phyloP scores from a whole-genome alignment of 2,888 invertebrate genomes.

The Rotaria macrura region DNA sequence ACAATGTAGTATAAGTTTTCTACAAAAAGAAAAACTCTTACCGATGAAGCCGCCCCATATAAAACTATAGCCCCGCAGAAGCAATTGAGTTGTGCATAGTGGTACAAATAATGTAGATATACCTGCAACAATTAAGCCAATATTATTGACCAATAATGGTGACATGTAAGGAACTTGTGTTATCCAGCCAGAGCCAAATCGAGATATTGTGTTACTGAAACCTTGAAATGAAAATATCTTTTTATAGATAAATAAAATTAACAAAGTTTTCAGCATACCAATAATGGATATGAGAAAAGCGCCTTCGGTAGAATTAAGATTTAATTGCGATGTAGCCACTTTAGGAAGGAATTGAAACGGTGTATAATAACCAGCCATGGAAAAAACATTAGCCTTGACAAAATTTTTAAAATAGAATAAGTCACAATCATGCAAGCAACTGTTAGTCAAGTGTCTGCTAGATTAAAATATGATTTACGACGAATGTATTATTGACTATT shows the following conservation, averaged over 20 bases:
- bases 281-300: conserved; percentile 22
- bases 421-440: too few species aligned
- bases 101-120: neutral
- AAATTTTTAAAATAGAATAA: neutral
- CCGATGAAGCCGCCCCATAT: neutral
- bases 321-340: neutral
- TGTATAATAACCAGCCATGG: conserved; percentile 26
- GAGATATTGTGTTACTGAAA: neutral
- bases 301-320: neutral
- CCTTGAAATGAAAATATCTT: neutral
- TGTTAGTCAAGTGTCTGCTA: too few species aligned
- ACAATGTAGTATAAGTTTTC: too few species aligned
- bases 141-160: neutral
- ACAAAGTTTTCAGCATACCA: neutral
- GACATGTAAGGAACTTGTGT: neutral
- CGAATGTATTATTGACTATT: neutral
- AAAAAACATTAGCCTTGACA: neutral
- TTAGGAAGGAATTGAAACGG: conserved; percentile 26
- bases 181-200: neutral
- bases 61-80: neutral
- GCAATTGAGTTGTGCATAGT: neutral
- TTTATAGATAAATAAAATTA: neutral
- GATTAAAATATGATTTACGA: too few species aligned
- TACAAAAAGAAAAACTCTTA: neutral
- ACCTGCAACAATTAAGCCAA: neutral